Evolutionary conservation across 1,140 invertebrate species (phyloP), one percentile per base, ranked within the genome.

Genomic region (Drusus annulatus): DNA sequence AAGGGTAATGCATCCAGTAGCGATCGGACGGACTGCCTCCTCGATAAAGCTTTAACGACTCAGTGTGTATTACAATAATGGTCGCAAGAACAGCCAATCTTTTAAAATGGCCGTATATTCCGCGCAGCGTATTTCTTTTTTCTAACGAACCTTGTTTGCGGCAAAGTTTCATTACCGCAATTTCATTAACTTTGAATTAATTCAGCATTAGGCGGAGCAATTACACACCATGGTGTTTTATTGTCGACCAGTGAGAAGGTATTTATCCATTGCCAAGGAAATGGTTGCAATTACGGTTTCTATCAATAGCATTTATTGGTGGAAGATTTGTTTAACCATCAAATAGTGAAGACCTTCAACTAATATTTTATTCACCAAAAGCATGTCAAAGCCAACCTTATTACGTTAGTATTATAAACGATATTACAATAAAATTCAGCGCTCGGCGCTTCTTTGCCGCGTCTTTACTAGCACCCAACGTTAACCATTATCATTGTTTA

Each of bases 101-200:
- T 69, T 69, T 69, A 69, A 50, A 69, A 69, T 50, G 65, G 65
- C 45, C 65, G 65, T 69, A 69, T 50, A 19, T 69, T 69, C 45
- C 45, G 13, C 65, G 23, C 65, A 69, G 65, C 36, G 45, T 19
- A 69, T 69, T 69, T 69, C 65, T 69, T 69, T 69, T 69, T 50
- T 69, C 65, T 69, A 69, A 69, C 65, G 36, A 45, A 69, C 65
- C 31, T 36, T 50, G 65, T 69, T 69, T 50, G 65, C 19, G 36
- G 65, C 19, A 69, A 65, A 50, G 31, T 69, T 69, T 69, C 17
- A 36, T 21, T 65, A 21, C 28, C 65, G 65, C 65, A 69, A 36
- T 69, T 69, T 69, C 36, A 69, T 69, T 69, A 69, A 69, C 65
- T 69, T 69, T 69, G 65, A 69, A 69, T 69, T 69, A 69, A 69